Evolutionary conservation across 2,113 vertebrate genomes (phyloP).

Genomic region (Gadus macrocephalus): DNA sequence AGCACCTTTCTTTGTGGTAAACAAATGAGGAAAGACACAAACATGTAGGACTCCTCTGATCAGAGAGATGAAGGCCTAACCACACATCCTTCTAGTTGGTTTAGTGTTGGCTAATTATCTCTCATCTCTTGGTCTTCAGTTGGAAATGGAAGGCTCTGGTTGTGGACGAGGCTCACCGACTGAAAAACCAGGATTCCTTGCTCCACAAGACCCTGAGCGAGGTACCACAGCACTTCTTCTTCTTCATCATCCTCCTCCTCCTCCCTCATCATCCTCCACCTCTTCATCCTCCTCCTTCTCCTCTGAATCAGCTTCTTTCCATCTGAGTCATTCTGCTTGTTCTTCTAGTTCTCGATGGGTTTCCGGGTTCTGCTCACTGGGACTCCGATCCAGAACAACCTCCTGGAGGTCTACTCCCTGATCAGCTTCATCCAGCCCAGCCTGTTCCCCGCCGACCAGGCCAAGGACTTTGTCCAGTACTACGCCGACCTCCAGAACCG

Average conservation of each 20-base stretch:
- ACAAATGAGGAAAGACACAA: not conserved
- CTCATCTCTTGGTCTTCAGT: constrained; percentile 42
- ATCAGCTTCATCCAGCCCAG: constrained; percentile 84
- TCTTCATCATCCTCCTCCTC: not conserved
- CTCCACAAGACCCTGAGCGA: constrained; percentile 78
- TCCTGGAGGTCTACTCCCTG: constrained; percentile 87
- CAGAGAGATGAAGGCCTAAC: too few species aligned
- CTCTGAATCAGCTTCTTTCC: not conserved
- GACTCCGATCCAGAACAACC: constrained; percentile 91
- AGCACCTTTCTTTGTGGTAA: not conserved
- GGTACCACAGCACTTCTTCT: constrained; percentile 57
- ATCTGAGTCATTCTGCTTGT: too few species aligned
- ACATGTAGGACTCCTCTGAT: not conserved
- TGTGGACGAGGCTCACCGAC: constrained; percentile 91
- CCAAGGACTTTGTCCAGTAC: constrained; percentile 72
- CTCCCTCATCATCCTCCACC: not conserved
- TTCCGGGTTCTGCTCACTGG: constrained; percentile 88
- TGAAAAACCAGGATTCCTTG: constrained; percentile 88
- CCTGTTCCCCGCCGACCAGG: constrained; percentile 71
- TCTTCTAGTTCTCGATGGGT: constrained; percentile 75
- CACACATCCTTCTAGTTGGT: too few species aligned
- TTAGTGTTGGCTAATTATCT: not conserved
- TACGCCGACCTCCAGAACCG: constrained; percentile 75
- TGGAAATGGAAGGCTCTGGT: constrained; percentile 76
- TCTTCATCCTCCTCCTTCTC: not conserved